Evolutionary conservation across 1,140 invertebrate genomes (phyloP).

Genomic region (Adoxophyes honmai): DNA sequence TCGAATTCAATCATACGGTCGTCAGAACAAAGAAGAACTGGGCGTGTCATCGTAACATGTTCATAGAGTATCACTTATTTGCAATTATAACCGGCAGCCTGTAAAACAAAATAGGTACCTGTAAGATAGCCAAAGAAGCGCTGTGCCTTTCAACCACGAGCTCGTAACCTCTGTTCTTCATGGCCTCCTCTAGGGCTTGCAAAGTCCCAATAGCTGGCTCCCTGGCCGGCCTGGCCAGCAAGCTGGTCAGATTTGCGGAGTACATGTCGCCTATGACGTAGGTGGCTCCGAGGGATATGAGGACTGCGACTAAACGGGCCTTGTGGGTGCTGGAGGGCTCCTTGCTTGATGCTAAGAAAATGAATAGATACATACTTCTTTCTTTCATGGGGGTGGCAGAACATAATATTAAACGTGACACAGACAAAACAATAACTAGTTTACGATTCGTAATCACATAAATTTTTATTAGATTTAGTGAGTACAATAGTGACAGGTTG

Average conservation of each 20-base stretch:
- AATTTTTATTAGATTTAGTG: too few relatives aligned
- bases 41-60: too few relatives aligned
- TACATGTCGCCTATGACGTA: constrained; percentile 86
- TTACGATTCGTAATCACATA: too few relatives aligned
- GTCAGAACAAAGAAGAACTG: too few relatives aligned
- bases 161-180: constrained; percentile 79
- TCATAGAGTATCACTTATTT: too few relatives aligned
- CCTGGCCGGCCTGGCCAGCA: constrained; percentile 81
- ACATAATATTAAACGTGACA: too few relatives aligned
- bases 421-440: too few relatives aligned
- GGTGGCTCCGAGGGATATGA: constrained; percentile 82
- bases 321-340: constrained; percentile 79
- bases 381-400: too few relatives aligned
- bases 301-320: constrained; percentile 79
- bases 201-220: constrained; percentile 81
- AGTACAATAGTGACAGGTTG: too few relatives aligned
- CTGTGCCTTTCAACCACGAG: constrained; percentile 83
- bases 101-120: constrained; percentile 69
- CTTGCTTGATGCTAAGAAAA: constrained; percentile 64
- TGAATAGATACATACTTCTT: too few relatives aligned
- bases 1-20: too few relatives aligned
- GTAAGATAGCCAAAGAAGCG: constrained; percentile 81
- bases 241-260: constrained; percentile 83
- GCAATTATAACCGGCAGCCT: too few relatives aligned
- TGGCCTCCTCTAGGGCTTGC: constrained; percentile 79